phyloP scores from a whole-genome alignment of 2,797 vertebrate genomes.

The Parauchenoglanis punctatus region DNA sequence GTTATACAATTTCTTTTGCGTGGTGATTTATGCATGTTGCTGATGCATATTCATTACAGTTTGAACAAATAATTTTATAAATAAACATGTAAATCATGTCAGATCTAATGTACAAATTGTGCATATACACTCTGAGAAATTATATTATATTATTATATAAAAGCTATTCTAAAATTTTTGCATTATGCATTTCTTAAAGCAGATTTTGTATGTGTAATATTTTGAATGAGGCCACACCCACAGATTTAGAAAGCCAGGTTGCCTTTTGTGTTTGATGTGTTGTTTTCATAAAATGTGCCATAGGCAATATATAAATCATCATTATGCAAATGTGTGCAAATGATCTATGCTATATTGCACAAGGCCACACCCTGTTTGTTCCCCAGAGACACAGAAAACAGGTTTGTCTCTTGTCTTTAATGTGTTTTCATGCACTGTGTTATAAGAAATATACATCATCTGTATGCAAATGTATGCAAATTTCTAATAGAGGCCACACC shows the following conservation, averaged over 20 bases:
- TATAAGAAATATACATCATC: neutral
- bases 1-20: neutral
- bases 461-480: neutral
- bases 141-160: too few relatives aligned
- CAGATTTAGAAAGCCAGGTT: neutral
- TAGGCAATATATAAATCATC: neutral
- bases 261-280: neutral
- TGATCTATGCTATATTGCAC: slow-evolving; percentile 1
- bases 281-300: neutral
- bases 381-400: neutral
- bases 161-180: too few relatives aligned
- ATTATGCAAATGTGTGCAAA: slow-evolving; percentile 31
- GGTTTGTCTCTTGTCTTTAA: neutral
- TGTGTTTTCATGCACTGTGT: neutral
- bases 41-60: neutral
- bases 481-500: neutral
- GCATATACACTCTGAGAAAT: too few relatives aligned
- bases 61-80: neutral
- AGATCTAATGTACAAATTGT: neutral
- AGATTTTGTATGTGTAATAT: neutral
- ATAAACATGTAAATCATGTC: neutral
- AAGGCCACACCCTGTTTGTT: slow-evolving; percentile 32
- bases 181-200: neutral
- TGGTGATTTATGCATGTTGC: neutral
- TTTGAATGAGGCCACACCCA: neutral